Conservation (phyloP, 2,797 vertebrate species). For the Eupleurogrammus muticus region DNA sequence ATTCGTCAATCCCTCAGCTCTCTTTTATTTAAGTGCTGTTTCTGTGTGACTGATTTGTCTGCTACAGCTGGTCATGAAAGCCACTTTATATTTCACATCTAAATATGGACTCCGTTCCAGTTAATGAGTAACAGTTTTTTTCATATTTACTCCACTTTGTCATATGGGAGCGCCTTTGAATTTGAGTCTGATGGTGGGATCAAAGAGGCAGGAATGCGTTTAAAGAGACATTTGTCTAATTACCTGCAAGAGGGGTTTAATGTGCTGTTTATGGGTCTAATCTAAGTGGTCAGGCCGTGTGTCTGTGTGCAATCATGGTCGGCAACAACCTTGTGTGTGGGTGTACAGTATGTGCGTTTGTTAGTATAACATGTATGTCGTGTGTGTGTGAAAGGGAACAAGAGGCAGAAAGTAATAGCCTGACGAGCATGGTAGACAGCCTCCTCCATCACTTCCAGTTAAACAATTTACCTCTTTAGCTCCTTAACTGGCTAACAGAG, state of each 20-base stretch:
- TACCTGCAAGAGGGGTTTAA: constrained; percentile 32
- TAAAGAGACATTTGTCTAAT: constrained; percentile 22
- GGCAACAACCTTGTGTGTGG: constrained; percentile 1
- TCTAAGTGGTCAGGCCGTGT: constrained; percentile 4
- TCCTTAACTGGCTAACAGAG: constrained; percentile 27
- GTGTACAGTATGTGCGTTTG: constrained; percentile 1
- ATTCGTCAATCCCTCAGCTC: constrained; percentile 8
- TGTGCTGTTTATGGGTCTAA: constrained; percentile 33
- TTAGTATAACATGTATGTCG: neutral
- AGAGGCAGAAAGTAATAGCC: neutral
- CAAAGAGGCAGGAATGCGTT: neutral
- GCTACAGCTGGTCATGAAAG: constrained; percentile 57
- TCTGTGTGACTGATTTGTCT: constrained; percentile 33
- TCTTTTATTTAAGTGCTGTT: constrained; percentile 15
- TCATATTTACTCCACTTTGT: constrained; percentile 42
- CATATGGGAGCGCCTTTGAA: constrained; percentile 25
- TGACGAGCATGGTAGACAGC: neutral
- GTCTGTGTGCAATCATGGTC: neutral
- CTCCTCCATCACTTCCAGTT: constrained; percentile 28
- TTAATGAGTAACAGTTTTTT: constrained; percentile 54
- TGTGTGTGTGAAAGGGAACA: neutral
- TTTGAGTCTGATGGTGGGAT: constrained; percentile 1
- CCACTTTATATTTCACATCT: constrained; percentile 54
- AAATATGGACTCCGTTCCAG: constrained; percentile 57
- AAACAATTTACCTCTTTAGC: constrained; percentile 41